Evolutionary conservation across 1,140 invertebrate genomes (phyloP), one percentile per base, ranked within the genome.

Genomic region (Panagrolaimus sp.): DNA sequence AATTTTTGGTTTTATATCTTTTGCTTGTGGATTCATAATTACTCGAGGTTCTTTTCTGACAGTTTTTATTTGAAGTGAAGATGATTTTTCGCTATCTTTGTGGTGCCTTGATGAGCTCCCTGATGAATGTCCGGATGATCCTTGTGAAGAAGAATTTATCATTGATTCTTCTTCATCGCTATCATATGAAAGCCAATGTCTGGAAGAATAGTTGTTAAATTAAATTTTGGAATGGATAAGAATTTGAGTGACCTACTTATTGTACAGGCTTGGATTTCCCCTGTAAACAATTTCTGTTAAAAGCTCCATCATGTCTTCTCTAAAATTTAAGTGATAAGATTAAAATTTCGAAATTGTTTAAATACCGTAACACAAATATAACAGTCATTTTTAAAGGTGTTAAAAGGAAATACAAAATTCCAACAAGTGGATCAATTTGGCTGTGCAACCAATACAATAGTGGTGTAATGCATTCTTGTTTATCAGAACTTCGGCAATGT

Each of bases 321-420:
- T 73, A 43, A 32, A 73, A 64, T 71, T 58, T 24, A 4, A 15
- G 14, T 64, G 15, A 38, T 73, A 21, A 24, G 32, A 38, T 38
- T 38, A 38, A 8, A 52, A 8, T 17, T 12, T 52, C 4, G 0
- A 52, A 52, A 47, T 47, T 1, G 15, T 17, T 17, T 14, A 8
- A 67, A 46, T 44, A 66, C 63, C 77, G 62, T 12, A 79, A 45
- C 5, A 71, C 69, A 52, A 79, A 43, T 8, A 79, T 46, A 24
- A 79, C 65, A 14, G 71, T 73, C 12, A 74, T 45, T 68, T 79
- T 78, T 0, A 77, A 43, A 12, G 76, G 76, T 3, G 63, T 72
- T 9, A 76, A 43, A 43, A 77, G 10, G 65, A 76, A 77, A 55
- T 72, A 77, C 8, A 76, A 21, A 8, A 77, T 32, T 5, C 63